Evolutionary conservation across 2,113 vertebrate species (phyloP).

Genomic region (Kryptolebias marmoratus): DNA sequence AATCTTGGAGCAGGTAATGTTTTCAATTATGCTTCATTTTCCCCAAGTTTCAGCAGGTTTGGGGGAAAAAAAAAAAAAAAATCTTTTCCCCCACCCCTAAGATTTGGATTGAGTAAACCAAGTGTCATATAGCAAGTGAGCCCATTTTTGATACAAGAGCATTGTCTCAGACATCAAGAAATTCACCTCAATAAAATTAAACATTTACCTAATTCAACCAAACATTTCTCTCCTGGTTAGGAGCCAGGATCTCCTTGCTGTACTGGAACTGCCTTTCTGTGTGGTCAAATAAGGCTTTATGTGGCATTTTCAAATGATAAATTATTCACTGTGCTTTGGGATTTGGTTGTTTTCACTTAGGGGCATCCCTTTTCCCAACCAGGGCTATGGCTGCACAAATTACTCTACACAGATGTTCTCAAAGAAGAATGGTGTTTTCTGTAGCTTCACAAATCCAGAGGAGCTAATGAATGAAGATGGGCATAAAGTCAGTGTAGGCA

Average conservation of each 20-base stretch:
- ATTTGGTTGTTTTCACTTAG: slow-evolving; percentile 56
- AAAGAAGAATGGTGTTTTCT: not conserved
- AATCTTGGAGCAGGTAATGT: slow-evolving; percentile 1
- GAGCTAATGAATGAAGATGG: not conserved
- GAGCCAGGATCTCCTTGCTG: slow-evolving; percentile 3
- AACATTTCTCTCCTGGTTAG: slow-evolving; percentile 12
- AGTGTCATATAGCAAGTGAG: not conserved
- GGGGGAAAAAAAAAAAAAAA: too few relatives aligned
- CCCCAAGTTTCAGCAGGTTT: not conserved
- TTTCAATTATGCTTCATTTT: slow-evolving; percentile 6
- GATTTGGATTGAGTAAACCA: slow-evolving; percentile 25
- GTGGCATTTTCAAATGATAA: slow-evolving; percentile 61
- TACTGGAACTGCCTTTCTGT: slow-evolving; percentile 16
- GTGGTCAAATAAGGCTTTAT: slow-evolving; percentile 44
- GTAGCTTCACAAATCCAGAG: not conserved
- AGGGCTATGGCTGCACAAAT: slow-evolving; percentile 22
- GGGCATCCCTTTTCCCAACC: slow-evolving; percentile 28
- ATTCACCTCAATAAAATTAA: slow-evolving; percentile 40
- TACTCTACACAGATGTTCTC: slow-evolving; percentile 2
- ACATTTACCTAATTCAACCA: slow-evolving; percentile 29
- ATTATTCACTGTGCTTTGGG: slow-evolving; percentile 57
- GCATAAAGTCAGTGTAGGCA: not conserved
- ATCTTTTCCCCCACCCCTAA: slow-evolving; percentile 4
- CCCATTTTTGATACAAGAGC: slow-evolving; percentile 30
- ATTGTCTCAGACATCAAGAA: slow-evolving; percentile 17